Conservation (phyloP, 92 coral and sea anemone species). For the Hydrozoanthus gracilis region DNA sequence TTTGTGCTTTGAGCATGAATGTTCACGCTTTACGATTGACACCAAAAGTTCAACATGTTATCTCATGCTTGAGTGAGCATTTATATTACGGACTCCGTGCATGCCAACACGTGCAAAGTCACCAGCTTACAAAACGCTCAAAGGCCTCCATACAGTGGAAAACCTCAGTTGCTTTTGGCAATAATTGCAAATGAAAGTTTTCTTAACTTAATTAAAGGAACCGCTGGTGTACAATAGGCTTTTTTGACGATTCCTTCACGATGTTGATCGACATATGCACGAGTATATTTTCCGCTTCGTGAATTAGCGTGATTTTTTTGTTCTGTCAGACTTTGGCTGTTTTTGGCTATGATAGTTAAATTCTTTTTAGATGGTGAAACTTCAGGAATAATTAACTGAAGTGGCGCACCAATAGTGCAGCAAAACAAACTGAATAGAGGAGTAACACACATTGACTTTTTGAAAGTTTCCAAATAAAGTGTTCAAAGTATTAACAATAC, state of each 20-base stretch:
- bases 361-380: not conserved
- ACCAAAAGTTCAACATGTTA: too few relatives aligned
- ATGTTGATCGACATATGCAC: not conserved
- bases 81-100: not conserved
- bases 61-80: too few relatives aligned
- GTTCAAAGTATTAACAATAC: too few relatives aligned
- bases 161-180: too few relatives aligned
- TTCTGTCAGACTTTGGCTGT: too few relatives aligned
- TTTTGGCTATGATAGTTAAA: not conserved
- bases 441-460: too few relatives aligned
- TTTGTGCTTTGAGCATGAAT: not conserved
- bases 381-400: conserved; percentile 1
- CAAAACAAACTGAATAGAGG: not conserved
- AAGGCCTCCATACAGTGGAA: not conserved
- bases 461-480: too few relatives aligned
- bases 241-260: not conserved
- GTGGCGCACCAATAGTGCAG: not conserved
- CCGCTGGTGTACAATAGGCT: conserved; percentile 2
- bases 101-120: not conserved
- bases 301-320: conserved; percentile 7
- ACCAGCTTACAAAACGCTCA: too few relatives aligned
- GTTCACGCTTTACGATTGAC: not conserved
- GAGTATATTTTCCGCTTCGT: conserved; percentile 2
- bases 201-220: not conserved
- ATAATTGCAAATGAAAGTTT: not conserved